Evolutionary conservation across 1,140 invertebrate species (phyloP), one percentile per base, ranked within the genome.

Genomic region (Galleria mellonella): DNA sequence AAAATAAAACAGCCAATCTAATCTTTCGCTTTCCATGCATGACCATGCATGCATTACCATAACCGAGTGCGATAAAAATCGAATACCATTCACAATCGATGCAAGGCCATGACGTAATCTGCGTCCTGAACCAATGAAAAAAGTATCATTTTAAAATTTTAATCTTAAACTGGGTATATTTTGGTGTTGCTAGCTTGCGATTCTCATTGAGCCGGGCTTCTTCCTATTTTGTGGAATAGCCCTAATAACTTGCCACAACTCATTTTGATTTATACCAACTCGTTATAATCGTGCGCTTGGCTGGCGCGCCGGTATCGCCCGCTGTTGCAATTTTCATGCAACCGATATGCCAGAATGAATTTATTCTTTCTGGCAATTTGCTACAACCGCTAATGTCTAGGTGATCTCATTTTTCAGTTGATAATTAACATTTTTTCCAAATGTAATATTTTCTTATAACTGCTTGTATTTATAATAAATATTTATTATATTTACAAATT

Each of bases 221-320:
- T 76, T 75, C 60, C 57, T 69, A 71, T 72, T 72, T 67, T 59
- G 66, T 71, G 67, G 63, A 78, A 72, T 68, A 67, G 64, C 63
- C 66, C 68, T 83, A 82, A 82, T 82, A 83, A 77, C 69, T 72
- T 72, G 75, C 76, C 76, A 78, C 77, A 79, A 76, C 62, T 81
- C 75, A 76, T 76, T 71, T 69, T 82, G 81, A 84, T 84, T 84
- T 81, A 82, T 79, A 65, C 62, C 52, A 51, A 66, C 76, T 82
- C 77, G 72, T 84, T 84, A 82, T 79, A 81, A 77, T 82, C 79
- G 76, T 72, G 59, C 77, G 76, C 76, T 78, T 57, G 57, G 73
- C 62, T 79, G 75, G 64, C 63, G 58, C 60, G 55, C 67, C 57
- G 59, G 63, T 72, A 66, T 67, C 55, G 64, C 63, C 65, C 58